Conservation (phyloP, 2,888 invertebrate genomes). For the Polia nebulosa region DNA sequence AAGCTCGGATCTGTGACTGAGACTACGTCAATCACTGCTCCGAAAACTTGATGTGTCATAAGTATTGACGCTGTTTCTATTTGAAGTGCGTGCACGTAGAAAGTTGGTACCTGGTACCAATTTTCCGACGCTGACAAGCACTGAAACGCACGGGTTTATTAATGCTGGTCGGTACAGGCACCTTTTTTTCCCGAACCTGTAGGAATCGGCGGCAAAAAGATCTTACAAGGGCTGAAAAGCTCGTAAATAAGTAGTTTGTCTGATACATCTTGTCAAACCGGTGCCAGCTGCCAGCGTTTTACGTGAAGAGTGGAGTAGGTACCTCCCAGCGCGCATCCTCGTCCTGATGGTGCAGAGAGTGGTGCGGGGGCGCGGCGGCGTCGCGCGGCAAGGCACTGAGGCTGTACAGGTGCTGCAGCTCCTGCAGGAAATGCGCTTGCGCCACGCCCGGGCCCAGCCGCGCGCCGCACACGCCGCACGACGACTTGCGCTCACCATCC, state of each 20-base stretch:
- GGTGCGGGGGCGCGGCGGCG: conserved; percentile 79
- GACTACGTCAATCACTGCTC: not conserved
- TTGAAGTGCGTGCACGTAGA: not conserved
- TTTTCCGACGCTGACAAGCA: not conserved
- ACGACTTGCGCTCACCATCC: conserved; percentile 88
- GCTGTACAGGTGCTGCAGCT: conserved; percentile 88
- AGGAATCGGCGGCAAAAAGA: not conserved
- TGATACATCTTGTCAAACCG: not conserved
- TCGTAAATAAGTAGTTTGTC: not conserved
- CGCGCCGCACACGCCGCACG: conserved; percentile 89
- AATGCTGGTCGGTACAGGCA: not conserved
- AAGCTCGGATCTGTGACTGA: not conserved
- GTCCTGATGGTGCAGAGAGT: conserved; percentile 87
- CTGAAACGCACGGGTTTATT: too few species aligned
- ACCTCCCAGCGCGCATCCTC: conserved; percentile 91
- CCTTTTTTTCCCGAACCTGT: too few species aligned
- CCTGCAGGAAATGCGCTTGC: conserved; percentile 89
- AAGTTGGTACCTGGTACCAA: not conserved
- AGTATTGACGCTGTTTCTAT: not conserved
- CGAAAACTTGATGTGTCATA: not conserved
- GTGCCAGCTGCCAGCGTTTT: not conserved
- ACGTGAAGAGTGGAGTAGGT: not conserved
- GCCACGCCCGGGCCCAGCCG: conserved; percentile 89
- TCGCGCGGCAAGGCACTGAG: conserved; percentile 87
- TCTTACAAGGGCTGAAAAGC: not conserved